Percentiles rank a stretch among this genome's conserved stretches.
Conservation (phyloP, 2,113 vertebrate species). For the Spilogale gracilis region DNA sequence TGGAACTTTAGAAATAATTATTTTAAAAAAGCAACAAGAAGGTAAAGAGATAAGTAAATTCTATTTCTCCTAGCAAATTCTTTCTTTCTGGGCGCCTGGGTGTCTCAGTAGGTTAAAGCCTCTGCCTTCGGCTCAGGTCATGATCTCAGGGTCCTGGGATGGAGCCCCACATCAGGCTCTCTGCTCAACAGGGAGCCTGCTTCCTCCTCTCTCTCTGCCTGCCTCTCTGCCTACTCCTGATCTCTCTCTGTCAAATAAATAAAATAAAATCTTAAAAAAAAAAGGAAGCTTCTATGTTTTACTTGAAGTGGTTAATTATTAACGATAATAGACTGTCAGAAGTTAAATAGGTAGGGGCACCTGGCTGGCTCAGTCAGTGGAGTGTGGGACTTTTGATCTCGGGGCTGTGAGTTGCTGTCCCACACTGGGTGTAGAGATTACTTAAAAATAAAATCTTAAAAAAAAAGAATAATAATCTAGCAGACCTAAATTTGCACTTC, state of each 20-base stretch:
- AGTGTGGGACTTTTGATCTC: not conserved
- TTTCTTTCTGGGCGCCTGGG: not conserved
- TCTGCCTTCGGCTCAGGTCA: too few relatives aligned
- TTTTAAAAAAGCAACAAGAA: not conserved
- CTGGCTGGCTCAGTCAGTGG: not conserved
- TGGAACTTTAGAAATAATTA: not conserved
- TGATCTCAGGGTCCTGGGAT: too few relatives aligned
- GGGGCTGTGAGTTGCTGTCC: not conserved
- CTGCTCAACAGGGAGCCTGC: too few relatives aligned
- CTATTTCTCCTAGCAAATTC: not conserved
- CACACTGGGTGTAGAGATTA: not conserved
- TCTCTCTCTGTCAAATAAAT: too few relatives aligned
- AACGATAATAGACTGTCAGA: not conserved
- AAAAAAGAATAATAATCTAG: not conserved
- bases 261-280: too few relatives aligned
- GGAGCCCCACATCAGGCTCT: too few relatives aligned
- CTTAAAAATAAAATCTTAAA: not conserved
- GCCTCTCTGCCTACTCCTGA: too few relatives aligned
- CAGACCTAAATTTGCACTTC: not conserved
- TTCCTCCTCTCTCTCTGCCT: too few relatives aligned
- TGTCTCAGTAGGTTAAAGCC: too few relatives aligned
- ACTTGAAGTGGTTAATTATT: not conserved
- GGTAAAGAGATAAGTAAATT: not conserved
- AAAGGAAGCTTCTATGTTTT: not conserved
- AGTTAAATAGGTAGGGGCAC: not conserved